Evolutionary conservation across 2,797 vertebrate species (phyloP), one percentile per base, ranked within the genome.

Genomic region (Graptemys geographica): DNA sequence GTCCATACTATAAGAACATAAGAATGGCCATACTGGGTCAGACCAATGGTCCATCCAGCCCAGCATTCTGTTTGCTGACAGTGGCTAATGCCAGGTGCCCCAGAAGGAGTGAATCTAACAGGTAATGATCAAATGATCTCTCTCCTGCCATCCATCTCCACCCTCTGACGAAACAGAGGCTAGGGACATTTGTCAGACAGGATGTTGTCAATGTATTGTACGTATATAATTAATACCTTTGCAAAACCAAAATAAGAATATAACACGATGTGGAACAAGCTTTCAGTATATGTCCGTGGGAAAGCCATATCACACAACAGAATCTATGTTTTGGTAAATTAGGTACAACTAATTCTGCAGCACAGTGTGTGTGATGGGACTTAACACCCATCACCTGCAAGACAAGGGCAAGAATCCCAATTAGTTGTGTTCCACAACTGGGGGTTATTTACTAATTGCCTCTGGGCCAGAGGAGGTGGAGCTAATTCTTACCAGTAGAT

Each of bases 221-320:
- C 79, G 19, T 72, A 90, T 88, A 88, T 86, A 86, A 81, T 90
- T 94, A 81, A 91, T 89, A 81, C 5, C 19, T 87, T 18, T 18
- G 3, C 44, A 65, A 81, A 82, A 62, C 16, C 1, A 90, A 90
- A 92, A 81, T 11, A 65, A 16, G 23, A 83, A 4, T n/a, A n/a
- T 65, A 33, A n/a, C 16, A 31, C 4, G 2, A 62, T 0, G 0
- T 55, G 11, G 82, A 84, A 41, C 2, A 59, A 4, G 1, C 13
- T 31, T 89, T 90, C 44, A 69, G 59, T 59, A 82, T 76, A 57
- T 33, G 1, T 1, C 11, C 11, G 23, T 84, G 10, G 59, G 33
- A 93, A 86, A 83, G 12, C 76, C 31, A 47, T 18, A 74, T 2
- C 21, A 69, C 15, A 55, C 2, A 82, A 89, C 52, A 44, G 0